Evolutionary conservation across 2,113 vertebrate species (phyloP), one percentile per base, ranked within the genome.

Genomic region (Spilogale gracilis): DNA sequence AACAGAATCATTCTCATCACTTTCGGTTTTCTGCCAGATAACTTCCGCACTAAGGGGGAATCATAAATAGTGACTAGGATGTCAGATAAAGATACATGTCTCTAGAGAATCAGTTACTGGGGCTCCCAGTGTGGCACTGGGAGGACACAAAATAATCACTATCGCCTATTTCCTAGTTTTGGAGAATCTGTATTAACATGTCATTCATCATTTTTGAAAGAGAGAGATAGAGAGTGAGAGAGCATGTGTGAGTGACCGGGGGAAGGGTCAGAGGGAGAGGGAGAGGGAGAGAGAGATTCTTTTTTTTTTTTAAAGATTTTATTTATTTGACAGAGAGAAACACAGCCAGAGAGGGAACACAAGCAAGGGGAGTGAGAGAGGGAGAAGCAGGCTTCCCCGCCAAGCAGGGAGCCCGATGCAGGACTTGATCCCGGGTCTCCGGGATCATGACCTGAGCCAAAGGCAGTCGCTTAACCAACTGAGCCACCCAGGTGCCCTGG

Each of bases 131-230:
- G 12, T 94, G 63, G 27, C 52, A 17, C 21, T 63, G n/a, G 23
- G 61, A 89, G 54, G 58, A 63, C 18, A 32, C 52, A 32, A 17
- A 69, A 61, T 63, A 88, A 81, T 17, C 18, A 25, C 27, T 80
- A 87, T 90, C 50, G 54, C 87, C 91, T 67, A 10, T 89, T 92
- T 96, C 60, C 27, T 16, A 84, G 38, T 73, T 97, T 80, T 38
- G 32, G 79, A 67, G 91, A 65, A 89, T 74, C 93, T 88, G 30
- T 92, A 58, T 76, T 89, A 76, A 74, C 76, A 32, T 76, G n/a
- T 83, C 45, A 67, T 52, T 86, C 32, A 81, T 63, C 52, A 27
- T 43, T 67, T 67, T 67, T 32, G 30, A 61, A 9, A 61, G 60
- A 61, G 23, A 61, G 60, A 23, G 58, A 50, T 5, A 50, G 56